A percentile compares a stretch with the other conserved stretches of the same genome.
These are phyloP conservation scores for Basileuterus tristriatus DNA, from an alignment of 2,797 vertebrate species.

Conservation along the genomic window DNA sequence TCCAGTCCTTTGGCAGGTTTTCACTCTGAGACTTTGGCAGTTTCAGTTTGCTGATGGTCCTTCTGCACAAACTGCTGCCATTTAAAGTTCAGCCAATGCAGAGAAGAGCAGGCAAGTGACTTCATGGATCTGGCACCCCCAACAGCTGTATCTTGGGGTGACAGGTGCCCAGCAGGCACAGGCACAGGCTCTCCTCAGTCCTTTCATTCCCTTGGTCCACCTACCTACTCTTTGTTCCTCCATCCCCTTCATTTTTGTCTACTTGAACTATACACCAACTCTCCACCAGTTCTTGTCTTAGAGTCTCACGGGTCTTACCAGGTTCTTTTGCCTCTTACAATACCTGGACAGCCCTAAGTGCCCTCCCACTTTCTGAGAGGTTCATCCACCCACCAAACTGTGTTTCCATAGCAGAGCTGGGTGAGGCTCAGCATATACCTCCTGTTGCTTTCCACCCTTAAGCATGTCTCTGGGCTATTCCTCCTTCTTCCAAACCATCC, in stretches of 20 bases:
- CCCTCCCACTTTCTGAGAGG: not conserved
- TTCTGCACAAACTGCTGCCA: not conserved
- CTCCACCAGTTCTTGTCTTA: not conserved
- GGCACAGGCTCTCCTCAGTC: not conserved
- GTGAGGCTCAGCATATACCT: not conserved
- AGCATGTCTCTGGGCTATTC: not conserved
- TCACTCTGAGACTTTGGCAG: not conserved
- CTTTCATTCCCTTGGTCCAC: not conserved
- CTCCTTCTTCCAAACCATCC: not conserved
- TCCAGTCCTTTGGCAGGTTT: not conserved
- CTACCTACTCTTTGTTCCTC: not conserved
- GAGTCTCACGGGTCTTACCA: not conserved
- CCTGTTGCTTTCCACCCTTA: not conserved
- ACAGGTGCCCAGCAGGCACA: rapidly evolving
- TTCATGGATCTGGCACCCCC: not conserved
- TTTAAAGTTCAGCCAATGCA: not conserved
- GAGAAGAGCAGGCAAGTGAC: not conserved
- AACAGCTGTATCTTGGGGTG: rapidly evolving
- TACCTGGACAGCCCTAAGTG: not conserved
- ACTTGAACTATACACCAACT: not conserved
- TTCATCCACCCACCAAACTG: not conserved
- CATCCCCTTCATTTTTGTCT: not conserved
- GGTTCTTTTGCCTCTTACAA: not conserved
- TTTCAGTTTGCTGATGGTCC: not conserved
- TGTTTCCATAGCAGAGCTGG: not conserved